Conservation (phyloP, 2,113 vertebrate species). For the Centrocercus urophasianus region DNA sequence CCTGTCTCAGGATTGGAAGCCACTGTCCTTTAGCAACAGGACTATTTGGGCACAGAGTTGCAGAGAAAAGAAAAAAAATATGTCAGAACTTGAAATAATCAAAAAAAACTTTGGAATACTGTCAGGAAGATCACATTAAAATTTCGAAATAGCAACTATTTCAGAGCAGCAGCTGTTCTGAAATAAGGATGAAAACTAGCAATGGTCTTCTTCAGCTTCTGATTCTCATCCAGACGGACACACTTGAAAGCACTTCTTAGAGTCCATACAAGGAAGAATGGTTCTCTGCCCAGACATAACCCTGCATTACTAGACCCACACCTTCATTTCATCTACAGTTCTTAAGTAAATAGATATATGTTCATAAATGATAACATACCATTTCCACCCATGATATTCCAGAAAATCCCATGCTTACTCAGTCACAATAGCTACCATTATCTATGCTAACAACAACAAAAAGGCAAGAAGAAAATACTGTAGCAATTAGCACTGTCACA, state of each 20-base stretch:
- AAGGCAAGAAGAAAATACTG: accelerated
- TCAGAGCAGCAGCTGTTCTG: not conserved
- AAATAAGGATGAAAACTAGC: not conserved
- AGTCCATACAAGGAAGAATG: not conserved
- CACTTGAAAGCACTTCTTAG: not conserved
- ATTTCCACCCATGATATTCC: not conserved
- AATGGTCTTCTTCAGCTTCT: not conserved
- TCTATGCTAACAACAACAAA: not conserved
- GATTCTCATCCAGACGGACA: not conserved
- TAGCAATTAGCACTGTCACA: not conserved
- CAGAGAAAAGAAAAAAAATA: not conserved
- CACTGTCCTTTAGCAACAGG: not conserved
- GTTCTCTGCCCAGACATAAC: not conserved
- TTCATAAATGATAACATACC: not conserved
- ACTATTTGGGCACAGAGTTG: not conserved
- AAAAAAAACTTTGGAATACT: not conserved
- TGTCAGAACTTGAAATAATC: not conserved
- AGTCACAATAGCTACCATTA: not conserved
- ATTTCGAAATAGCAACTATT: not conserved
- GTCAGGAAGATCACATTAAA: not conserved
- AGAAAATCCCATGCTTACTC: not conserved
- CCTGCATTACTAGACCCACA: not conserved
- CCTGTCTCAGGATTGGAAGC: not conserved
- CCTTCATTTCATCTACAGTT: not conserved
- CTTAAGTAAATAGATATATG: not conserved